Percentiles rank a stretch among this genome's conserved stretches.
Evolutionary conservation across 2,113 vertebrate species (phyloP).

Genomic region (Leptosomus discolor): DNA sequence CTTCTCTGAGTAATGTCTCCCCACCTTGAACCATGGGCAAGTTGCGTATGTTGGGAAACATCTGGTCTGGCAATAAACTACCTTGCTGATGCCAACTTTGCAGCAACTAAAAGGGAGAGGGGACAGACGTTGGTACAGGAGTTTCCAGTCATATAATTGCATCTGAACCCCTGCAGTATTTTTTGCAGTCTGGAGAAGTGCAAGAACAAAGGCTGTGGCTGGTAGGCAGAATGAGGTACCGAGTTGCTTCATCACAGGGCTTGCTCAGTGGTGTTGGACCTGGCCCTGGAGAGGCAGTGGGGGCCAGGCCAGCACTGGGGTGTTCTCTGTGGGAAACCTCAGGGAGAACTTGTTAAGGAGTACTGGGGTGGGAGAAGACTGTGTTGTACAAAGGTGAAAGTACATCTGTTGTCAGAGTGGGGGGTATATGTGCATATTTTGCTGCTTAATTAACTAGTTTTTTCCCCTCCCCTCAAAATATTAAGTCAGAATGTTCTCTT

Average conservation of each 20-base stretch:
- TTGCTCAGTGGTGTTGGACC: accelerated
- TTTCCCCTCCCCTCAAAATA: not conserved
- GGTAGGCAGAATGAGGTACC: accelerated
- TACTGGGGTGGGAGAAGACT: accelerated
- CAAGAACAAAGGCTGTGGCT: not conserved
- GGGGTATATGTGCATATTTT: not conserved
- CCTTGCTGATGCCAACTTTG: not conserved
- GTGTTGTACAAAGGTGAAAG: not conserved
- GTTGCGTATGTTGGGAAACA: not conserved
- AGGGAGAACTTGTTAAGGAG: not conserved
- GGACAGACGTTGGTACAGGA: accelerated
- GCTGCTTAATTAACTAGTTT: not conserved
- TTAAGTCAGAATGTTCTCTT: slow-evolving; percentile 60
- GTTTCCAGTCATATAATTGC: not conserved
- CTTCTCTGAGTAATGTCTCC: not conserved
- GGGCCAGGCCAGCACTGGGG: accelerated
- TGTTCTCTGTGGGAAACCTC: accelerated
- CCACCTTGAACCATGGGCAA: too few species aligned
- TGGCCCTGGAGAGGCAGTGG: not conserved
- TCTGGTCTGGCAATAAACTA: not conserved
- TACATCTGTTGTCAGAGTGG: not conserved
- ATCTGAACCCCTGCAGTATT: accelerated
- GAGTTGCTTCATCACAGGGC: accelerated
- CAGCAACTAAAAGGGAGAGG: too few species aligned
- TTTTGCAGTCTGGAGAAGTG: not conserved